Percentiles rank a stretch among this genome's conserved stretches.
phyloP scores from a whole-genome alignment of 2,797 vertebrate species.

The Tachyglossus aculeatus region DNA sequence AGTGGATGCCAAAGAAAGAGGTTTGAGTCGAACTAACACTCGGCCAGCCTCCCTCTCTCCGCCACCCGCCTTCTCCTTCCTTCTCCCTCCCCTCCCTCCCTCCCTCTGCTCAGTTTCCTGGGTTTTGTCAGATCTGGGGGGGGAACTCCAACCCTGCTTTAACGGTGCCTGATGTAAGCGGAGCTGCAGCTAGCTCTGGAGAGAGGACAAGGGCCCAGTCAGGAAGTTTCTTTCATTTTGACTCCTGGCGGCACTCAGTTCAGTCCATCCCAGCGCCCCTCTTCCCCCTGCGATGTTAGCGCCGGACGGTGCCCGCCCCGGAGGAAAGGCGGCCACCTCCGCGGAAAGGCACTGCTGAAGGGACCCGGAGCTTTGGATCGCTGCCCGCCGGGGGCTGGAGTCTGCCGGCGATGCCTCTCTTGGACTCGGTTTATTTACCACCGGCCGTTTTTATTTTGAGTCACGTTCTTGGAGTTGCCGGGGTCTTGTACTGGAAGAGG shows the following conservation, averaged over 20 bases:
- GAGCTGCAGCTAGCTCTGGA: not conserved
- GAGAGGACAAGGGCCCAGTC: constrained; percentile 42
- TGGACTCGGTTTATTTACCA: constrained; percentile 68
- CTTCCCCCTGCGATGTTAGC: constrained; percentile 47
- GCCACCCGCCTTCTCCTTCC: constrained; percentile 33
- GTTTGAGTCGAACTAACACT: constrained; percentile 57
- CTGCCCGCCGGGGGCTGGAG: constrained; percentile 12
- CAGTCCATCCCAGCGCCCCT: not conserved
- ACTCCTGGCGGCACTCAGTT: constrained; percentile 8
- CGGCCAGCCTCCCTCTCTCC: constrained; percentile 35
- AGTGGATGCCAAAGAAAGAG: constrained; percentile 58
- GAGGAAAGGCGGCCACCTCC: constrained; percentile 41
- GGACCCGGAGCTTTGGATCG: not conserved
- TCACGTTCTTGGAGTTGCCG: constrained; percentile 75
- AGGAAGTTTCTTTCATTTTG: constrained; percentile 47
- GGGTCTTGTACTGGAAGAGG: constrained; percentile 75
- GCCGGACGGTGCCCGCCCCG: constrained; percentile 25
- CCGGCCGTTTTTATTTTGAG: constrained; percentile 71
- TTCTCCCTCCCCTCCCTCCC: constrained; percentile 3
- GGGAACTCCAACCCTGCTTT: constrained; percentile 16
- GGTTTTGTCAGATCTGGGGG: constrained; percentile 38
- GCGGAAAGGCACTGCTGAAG: too few species aligned
- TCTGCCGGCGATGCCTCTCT: constrained; percentile 67
- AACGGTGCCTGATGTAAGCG: not conserved
- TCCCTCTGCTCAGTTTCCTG: constrained; percentile 41